Base-by-base conservation (phyloP, 2,888 invertebrate species). In the Drosophila infuscata region DNA sequence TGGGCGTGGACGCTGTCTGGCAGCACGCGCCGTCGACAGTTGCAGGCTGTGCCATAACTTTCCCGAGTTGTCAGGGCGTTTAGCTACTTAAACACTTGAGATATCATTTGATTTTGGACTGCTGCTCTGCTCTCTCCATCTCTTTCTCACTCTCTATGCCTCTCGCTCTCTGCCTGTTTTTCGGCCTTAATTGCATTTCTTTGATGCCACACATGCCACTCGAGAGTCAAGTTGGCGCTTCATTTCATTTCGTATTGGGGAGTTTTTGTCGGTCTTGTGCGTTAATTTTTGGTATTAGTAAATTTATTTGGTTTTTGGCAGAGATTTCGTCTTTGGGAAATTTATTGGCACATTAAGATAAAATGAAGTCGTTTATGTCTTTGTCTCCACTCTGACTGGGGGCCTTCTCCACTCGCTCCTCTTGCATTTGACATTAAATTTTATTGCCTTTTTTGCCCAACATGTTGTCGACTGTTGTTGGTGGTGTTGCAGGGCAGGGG, bases 281-380 rank as follows among this genome's bases (percentile, higher is more conserved):
- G 76, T 83, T 83, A 81, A 82, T 83, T 81, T 82, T 82, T 63
- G 74, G 79, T 67, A 86, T 88, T 88, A 82, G 79, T 77, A 88
- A 89, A 90, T 90, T 90, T 89, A 90, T 89, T 89, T 88, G 81
- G 85, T 89, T 87, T 83, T 87, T 88, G 89, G 82, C 81, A 85
- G 87, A 82, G 90, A 91, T 87, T 87, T 82, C 89, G 81, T 88
- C 89, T 91, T 79, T 77, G 76, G 86, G 70, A 88, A 91, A 92
- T 92, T 92, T 92, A 92, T 92, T 92, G 82, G 92, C 91, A 88
- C 92, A 92, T 92, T 92, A 92, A 92, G 92, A 92, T 92, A 90
- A 92, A 89, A 89, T 90, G 89, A 84, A 87, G 87, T 81, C 83
- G 84, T 89, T 84, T 85, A 83, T 84, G 81, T 82, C 74, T 70